These are phyloP conservation scores for Cynocephalus volans DNA, from an alignment of 2,113 vertebrate species.

Conservation along the genomic window DNA sequence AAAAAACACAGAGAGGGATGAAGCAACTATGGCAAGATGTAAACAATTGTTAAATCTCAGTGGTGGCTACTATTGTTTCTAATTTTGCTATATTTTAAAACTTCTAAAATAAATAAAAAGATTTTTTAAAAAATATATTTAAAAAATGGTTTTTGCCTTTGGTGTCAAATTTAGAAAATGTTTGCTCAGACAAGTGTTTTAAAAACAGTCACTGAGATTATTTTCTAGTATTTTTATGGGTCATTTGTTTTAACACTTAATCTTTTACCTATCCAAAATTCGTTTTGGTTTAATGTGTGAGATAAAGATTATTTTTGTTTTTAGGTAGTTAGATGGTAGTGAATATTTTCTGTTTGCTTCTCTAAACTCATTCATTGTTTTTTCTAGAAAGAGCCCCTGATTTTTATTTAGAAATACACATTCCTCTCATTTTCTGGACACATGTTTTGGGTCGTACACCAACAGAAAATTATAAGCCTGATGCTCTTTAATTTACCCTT, in stretches of 20 bases:
- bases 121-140: neutral
- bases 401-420: neutral
- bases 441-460: conserved; percentile 11
- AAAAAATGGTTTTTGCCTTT: conserved; percentile 1
- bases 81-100: conserved; percentile 38
- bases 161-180: conserved; percentile 22
- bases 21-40: neutral
- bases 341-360: neutral
- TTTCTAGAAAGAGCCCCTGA: neutral
- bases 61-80: neutral
- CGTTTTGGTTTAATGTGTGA: conserved; percentile 16
- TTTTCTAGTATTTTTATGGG: neutral
- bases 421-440: neutral
- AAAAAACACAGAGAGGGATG: neutral
- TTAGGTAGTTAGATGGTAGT: neutral
- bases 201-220: conserved; percentile 25
- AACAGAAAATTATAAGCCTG: neutral
- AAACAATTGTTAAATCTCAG: neutral
- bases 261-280: conserved; percentile 22
- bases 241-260: conserved; percentile 34
- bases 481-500: neutral
- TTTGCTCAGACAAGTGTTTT: neutral
- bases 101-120: conserved; percentile 13
- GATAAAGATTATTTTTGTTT: conserved; percentile 43
- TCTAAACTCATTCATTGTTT: neutral